phyloP scores from a whole-genome alignment of 1,140 invertebrate species.

The Bombus confusus region DNA sequence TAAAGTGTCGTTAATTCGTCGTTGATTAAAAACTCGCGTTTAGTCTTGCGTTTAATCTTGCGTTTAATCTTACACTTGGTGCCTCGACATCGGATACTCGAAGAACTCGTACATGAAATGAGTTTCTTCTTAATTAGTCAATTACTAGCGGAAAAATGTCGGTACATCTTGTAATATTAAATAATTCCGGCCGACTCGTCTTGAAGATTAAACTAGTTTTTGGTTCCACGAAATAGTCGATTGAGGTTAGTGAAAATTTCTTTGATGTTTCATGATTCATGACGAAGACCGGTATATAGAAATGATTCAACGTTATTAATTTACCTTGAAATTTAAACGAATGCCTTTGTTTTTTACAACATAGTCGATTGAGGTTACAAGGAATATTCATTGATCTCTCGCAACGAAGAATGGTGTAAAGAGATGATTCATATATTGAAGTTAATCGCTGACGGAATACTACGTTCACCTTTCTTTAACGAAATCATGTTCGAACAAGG shows the following conservation, averaged over 20 bases:
- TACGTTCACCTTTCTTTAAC: neutral
- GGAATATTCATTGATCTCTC: no score
- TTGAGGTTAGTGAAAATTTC: neutral
- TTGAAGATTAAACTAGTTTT: neutral
- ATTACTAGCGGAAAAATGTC: neutral
- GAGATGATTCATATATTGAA: neutral
- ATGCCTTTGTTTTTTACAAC: no score
- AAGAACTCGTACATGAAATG: slow-evolving; percentile 10
- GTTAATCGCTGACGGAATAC: neutral
- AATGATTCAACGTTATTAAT: no score
- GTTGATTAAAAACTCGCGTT: neutral
- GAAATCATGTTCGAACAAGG: neutral
- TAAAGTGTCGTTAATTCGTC: neutral
- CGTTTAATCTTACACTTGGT: neutral
- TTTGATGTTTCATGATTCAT: neutral
- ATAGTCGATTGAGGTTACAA: no score
- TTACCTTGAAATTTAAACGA: neutral
- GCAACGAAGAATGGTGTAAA: neutral
- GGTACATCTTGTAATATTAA: neutral
- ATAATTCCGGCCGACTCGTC: slow-evolving; percentile 4
- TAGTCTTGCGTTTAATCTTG: no score
- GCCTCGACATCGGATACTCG: neutral
- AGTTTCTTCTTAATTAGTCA: slow-evolving; percentile 57
- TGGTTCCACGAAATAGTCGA: neutral
- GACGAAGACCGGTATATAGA: neutral